Evolutionary conservation across 2,888 invertebrate genomes (phyloP).

Genomic region (Drosophila paramelanica): DNA sequence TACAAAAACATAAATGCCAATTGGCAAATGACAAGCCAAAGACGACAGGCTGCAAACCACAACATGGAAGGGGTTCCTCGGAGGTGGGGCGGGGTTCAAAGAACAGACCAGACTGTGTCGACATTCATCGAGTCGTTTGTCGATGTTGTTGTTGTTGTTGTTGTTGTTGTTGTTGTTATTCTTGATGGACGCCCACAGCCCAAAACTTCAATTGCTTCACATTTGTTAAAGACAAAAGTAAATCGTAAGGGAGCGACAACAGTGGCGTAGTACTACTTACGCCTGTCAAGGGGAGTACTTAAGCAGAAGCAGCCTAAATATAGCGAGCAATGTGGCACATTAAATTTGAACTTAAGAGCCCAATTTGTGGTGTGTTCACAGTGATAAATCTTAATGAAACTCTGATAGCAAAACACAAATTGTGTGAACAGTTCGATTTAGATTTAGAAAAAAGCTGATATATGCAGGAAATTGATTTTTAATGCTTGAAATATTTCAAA

Average conservation of each 20-base stretch:
- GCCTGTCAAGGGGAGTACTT: slow-evolving; percentile 5
- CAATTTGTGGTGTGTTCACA: background rate
- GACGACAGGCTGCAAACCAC: slow-evolving; percentile 34
- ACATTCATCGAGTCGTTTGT: slow-evolving; percentile 20
- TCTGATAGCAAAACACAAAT: background rate
- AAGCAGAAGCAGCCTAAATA: background rate
- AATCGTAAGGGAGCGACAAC: slow-evolving; percentile 21
- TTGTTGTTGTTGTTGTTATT: background rate
- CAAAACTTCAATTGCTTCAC: slow-evolving; percentile 56
- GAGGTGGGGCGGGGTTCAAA: background rate
- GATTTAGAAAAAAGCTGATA: too few species aligned
- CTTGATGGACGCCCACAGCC: slow-evolving; percentile 37
- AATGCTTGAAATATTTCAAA: too few species aligned
- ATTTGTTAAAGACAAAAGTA: slow-evolving; percentile 56
- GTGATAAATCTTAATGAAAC: background rate
- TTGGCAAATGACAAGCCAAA: slow-evolving; percentile 63
- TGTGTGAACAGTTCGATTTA: background rate
- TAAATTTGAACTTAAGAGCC: slow-evolving; percentile 1
- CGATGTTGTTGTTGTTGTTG: slow-evolving; percentile 5
- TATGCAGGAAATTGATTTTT: too few species aligned
- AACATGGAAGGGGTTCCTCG: background rate
- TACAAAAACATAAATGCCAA: slow-evolving; percentile 62
- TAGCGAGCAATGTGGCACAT: background rate
- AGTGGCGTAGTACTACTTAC: slow-evolving; percentile 16
- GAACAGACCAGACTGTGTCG: slow-evolving; percentile 12